Evolutionary conservation across 2,797 vertebrate genomes (phyloP).

Genomic region (Epinephelus coioides): DNA sequence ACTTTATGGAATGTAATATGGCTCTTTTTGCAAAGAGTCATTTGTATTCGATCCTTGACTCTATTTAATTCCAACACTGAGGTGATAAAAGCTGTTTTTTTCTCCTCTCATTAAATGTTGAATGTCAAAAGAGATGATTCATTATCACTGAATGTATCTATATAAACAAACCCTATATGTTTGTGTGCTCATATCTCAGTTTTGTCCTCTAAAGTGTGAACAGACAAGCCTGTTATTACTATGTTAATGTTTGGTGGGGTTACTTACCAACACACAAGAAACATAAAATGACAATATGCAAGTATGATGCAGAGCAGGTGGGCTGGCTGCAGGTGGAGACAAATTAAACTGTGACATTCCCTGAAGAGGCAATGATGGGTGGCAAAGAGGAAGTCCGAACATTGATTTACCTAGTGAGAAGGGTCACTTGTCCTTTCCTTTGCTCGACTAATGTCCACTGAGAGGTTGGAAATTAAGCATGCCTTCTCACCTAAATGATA

Average conservation of each 20-base stretch:
- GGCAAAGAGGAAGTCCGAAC: constrained; percentile 3
- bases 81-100: background rate
- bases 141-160: background rate
- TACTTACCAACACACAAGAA: background rate
- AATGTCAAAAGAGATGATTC: constrained; percentile 1
- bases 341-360: constrained; percentile 35
- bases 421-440: constrained; percentile 44
- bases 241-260: background rate
- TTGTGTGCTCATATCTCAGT: background rate
- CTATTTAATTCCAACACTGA: background rate
- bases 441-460: constrained; percentile 41
- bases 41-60: background rate
- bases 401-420: constrained; percentile 36
- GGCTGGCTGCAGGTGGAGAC: background rate
- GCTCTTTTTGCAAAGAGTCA: background rate
- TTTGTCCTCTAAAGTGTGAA: background rate
- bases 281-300: background rate
- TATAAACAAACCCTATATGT: background rate
- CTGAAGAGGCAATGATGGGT: constrained; percentile 34
- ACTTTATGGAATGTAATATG: background rate
- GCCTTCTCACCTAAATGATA: constrained; percentile 52
- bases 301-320: background rate
- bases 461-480: constrained; percentile 54
- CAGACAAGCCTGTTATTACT: background rate
- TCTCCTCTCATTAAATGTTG: background rate